A percentile compares a stretch with the other conserved stretches of the same genome.
These are phyloP conservation scores for Dasypus novemcinctus DNA, from an alignment of 2,113 vertebrate genomes.

Conservation along the genomic window DNA sequence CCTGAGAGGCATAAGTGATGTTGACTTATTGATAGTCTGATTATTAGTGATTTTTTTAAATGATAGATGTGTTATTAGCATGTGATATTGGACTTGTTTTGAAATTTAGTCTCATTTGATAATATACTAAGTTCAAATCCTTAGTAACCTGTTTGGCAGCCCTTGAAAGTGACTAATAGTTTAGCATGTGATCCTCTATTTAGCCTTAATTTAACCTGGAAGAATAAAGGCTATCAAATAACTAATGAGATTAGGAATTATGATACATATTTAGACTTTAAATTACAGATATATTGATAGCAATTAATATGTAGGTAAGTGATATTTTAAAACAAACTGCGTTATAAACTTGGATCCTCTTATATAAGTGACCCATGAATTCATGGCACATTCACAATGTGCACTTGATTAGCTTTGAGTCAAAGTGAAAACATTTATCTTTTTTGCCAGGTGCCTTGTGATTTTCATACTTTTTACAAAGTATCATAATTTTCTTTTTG, in stretches of 20 bases:
- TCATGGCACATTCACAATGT: not conserved
- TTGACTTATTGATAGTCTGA: not conserved
- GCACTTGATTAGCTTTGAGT: not conserved
- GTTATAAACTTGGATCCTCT: not conserved
- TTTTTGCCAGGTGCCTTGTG: not conserved
- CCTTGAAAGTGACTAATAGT: not conserved
- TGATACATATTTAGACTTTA: not conserved
- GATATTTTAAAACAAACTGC: not conserved
- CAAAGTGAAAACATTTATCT: not conserved
- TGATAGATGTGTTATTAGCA: not conserved
- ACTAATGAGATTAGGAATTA: not conserved
- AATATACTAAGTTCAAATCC: not conserved
- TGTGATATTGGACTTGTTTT: not conserved
- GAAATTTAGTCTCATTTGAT: not conserved
- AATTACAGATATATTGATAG: not conserved
- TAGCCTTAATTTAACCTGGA: not conserved
- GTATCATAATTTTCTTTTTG: slow-evolving; percentile 1
- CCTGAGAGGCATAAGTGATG: not conserved
- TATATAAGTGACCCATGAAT: not conserved
- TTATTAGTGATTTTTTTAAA: not conserved
- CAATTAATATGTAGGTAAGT: not conserved
- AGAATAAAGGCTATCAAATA: not conserved
- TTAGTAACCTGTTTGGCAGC: not conserved
- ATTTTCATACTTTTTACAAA: not conserved
- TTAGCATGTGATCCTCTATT: not conserved